Base-by-base conservation (phyloP, 1,140 invertebrate species). In the Tetramorium parvispinum region DNA sequence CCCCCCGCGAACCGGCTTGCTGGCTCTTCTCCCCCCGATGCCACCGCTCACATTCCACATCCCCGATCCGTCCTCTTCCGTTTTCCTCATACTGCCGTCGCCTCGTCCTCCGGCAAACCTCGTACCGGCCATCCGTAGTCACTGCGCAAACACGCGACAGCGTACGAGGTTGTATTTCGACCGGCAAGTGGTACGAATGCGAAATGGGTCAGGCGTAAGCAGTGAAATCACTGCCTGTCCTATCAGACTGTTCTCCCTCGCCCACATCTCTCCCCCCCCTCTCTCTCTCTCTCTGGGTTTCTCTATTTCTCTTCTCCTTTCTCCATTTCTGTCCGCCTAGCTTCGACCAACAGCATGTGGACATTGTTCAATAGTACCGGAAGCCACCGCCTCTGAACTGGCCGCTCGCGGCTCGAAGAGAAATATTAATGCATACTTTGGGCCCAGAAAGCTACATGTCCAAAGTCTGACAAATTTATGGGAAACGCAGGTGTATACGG, bases 131-230 rank as follows among this genome's bases (percentile, higher is more conserved):
- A 81, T 79, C 88, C 75, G 81, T 89, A 78, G 70, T 85, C 89
- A 55, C 75, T 70, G 68, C 63, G 55, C 71, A 83, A 70, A 61
- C 86, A 82, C 63, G 61, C 79, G 73, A 89, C 76, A 73, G 61
- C 65, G 86, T 55, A 68, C 78, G 76, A 49, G 71, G 49, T 76
- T 68, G 81, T 65, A 76, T 89, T 70, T 73, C 51, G 82, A 78
- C 79, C 85, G 63, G 83, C 81, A 88, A 88, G 88, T 88, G 66
- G 86, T 89, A 89, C 85, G 88, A 89, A 78, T 85, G 87, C 88
- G 90, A 91, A 91, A 87, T 89, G 87, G 91, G 91, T 91, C 91
- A 91, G 85, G 87, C 88, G 88, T 91, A 75, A 88, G 91, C 89
- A 85, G 78, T 49, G 81, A 85, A 90, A 90, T 90, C 90, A 81